phyloP scores from a whole-genome alignment of 2,113 vertebrate genomes.

The Hyla sarda region DNA sequence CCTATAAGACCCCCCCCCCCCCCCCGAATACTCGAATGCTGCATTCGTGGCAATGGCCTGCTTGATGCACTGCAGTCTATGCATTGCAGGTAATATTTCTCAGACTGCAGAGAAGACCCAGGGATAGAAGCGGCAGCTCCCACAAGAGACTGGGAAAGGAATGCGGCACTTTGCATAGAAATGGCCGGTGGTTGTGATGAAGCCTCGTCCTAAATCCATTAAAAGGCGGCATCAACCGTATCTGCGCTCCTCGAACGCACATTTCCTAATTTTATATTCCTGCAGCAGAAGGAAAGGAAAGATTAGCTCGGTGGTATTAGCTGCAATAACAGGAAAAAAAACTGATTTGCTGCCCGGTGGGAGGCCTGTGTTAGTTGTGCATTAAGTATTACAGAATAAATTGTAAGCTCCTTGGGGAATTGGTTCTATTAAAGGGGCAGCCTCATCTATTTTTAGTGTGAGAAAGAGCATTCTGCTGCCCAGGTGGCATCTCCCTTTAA shows the following conservation, averaged over 20 bases:
- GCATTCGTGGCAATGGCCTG: background rate
- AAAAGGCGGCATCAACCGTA: conserved; percentile 17
- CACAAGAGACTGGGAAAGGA: background rate
- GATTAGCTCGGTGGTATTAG: conserved; percentile 33
- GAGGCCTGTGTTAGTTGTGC: background rate
- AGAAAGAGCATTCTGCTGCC: no score
- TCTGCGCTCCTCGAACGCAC: background rate
- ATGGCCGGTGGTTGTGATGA: background rate
- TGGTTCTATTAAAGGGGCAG: conserved; percentile 14
- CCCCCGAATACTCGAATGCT: background rate
- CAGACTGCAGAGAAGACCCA: conserved; percentile 30
- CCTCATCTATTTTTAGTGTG: background rate
- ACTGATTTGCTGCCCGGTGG: conserved; percentile 16
- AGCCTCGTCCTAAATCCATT: conserved; percentile 5
- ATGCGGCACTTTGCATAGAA: conserved; percentile 17
- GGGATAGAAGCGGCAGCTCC: conserved; percentile 14
- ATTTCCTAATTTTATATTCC: conserved; percentile 1
- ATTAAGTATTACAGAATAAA: conserved; percentile 21
- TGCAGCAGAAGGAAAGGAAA: conserved; percentile 33
- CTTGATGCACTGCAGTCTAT: conserved; percentile 49
- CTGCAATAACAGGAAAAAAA: conserved; percentile 34
- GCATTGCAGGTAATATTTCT: conserved; percentile 56
- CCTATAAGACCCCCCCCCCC: no score
- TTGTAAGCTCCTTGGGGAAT: conserved; percentile 4
- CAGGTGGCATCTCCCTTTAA: no score